Conservation (phyloP, 1,140 invertebrate species). For the Diachasma alloeum region DNA sequence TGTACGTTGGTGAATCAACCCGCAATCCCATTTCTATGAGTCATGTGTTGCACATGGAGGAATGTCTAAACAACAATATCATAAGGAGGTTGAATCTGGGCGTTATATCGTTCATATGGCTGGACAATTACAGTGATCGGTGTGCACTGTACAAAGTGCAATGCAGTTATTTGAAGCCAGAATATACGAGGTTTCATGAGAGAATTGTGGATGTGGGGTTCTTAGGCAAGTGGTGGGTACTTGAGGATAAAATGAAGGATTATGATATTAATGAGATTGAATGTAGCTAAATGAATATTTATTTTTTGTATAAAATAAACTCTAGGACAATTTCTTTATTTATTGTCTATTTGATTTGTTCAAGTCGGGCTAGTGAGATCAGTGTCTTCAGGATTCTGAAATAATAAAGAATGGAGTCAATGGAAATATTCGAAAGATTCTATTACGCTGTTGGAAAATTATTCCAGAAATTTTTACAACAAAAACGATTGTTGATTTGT, state of each 20-base stretch:
- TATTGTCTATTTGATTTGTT: not conserved
- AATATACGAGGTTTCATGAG: constrained; percentile 68
- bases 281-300: constrained; percentile 16
- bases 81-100: constrained; percentile 74
- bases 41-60: constrained; percentile 72
- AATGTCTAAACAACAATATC: constrained; percentile 72
- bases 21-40: constrained; percentile 73
- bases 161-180: constrained; percentile 76
- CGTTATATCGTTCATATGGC: constrained; percentile 78
- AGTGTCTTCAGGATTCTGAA: not conserved
- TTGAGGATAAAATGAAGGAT: constrained; percentile 46
- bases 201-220: constrained; percentile 82
- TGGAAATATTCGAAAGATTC: not conserved
- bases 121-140: constrained; percentile 72
- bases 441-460: too few relatives aligned
- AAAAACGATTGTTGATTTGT: too few relatives aligned
- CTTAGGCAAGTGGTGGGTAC: constrained; percentile 62
- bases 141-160: constrained; percentile 76
- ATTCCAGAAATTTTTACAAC: too few relatives aligned
- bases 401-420: not conserved
- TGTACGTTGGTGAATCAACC: constrained; percentile 71
- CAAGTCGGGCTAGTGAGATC: not conserved
- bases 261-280: constrained; percentile 45
- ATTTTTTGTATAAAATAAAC: not conserved
- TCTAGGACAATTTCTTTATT: not conserved